Evolutionary conservation across 1,140 invertebrate genomes (phyloP), one percentile per base, ranked within the genome.

Genomic region (Nilaparvata lugens): DNA sequence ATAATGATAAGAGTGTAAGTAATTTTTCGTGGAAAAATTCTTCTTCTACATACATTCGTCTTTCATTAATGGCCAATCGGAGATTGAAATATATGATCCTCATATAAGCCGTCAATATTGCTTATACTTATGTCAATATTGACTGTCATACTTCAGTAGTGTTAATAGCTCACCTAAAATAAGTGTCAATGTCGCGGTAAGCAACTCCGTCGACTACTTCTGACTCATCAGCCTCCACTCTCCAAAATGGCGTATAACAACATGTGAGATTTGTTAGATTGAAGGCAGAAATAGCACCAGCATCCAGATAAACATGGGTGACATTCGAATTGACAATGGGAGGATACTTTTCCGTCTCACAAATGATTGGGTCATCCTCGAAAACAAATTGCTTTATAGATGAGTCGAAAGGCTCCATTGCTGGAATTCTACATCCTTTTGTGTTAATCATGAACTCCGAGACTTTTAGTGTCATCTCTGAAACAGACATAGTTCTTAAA

Each of bases 361-460:
- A 67, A 14, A 55, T 25, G 13, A 68, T 18, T 7, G 52, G 21
- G 2, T 21, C n/a, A 14, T 58, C 60, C 4, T 55, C 57, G 2
- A 35, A n/a, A 3, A 66, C 11, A 35, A 43, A 67, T n/a, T 38
- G 38, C 2, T 51, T 35, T 4, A 69, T 48, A 14, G 52, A 40
- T 48, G 72, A 70, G 70, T 92, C 86, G 52, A 83, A 82, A 0
- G 88, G 83, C 64, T 86, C 81, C 55, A 93, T 76, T 9, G 82
- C 81, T 1, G 90, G 88, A 64, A 94, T 90, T 4, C 82, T 81
- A 70, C 92, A 95, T 19, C 88, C 86, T 6, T 54, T 54, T 16
- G 59, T 60, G 59, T 60, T 24, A 13, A 60, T 52, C 6, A 60
- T 48, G 18, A 60, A 60, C 18, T 52, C 58, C 2, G 31, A 35